Evolutionary conservation across 2,113 vertebrate species (phyloP).

Genomic region (Charadrius vociferus): DNA sequence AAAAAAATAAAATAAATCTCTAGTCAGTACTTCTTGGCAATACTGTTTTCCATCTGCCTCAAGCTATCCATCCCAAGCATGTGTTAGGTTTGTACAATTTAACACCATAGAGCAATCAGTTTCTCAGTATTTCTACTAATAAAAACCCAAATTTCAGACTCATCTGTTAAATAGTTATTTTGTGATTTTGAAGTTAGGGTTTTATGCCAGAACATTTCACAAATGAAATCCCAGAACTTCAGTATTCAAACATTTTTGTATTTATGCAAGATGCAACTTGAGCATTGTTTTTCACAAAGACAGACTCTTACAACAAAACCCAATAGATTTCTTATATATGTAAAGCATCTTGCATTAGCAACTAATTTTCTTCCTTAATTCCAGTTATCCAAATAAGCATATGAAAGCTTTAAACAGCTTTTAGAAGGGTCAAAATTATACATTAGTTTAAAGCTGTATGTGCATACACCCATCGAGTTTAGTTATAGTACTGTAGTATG

Average conservation of each 20-base stretch:
- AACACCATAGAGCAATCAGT: constrained; percentile 5
- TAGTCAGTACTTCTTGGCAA: neutral
- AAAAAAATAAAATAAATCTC: neutral
- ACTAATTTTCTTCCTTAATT: neutral
- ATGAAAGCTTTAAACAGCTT: constrained; percentile 9
- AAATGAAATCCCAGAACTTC: neutral
- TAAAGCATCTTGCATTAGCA: constrained; percentile 29
- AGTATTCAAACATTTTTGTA: neutral
- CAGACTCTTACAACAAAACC: neutral
- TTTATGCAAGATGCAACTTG: constrained; percentile 37
- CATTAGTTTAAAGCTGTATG: constrained; percentile 2
- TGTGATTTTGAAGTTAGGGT: neutral
- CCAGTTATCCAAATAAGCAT: neutral
- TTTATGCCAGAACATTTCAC: neutral
- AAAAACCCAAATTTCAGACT: neutral
- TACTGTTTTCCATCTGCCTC: neutral
- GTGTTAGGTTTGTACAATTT: neutral
- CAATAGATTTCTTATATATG: neutral
- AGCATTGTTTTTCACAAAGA: neutral
- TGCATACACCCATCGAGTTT: neutral
- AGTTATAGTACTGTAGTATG: neutral
- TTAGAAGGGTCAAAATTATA: neutral
- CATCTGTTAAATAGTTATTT: neutral
- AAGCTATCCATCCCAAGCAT: neutral
- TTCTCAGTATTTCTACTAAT: constrained; percentile 5